These are phyloP conservation scores for Copsychus sechellarum DNA, from an alignment of 2,113 vertebrate species.

Conservation along the genomic window DNA sequence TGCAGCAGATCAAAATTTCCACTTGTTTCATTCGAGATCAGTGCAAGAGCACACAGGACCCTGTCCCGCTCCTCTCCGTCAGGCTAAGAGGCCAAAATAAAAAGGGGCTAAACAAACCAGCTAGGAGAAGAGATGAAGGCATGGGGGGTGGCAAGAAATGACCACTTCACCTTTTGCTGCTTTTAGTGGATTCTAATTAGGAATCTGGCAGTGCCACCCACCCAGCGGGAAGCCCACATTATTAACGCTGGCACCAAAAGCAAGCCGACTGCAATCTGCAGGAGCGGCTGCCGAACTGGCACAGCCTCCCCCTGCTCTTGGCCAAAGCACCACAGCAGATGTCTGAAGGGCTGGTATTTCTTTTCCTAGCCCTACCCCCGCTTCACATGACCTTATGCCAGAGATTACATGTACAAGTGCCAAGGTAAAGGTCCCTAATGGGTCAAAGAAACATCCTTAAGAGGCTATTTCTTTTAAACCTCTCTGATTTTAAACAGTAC, in stretches of 20 bases:
- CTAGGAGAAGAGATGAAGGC: background rate
- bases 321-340: conserved; percentile 70
- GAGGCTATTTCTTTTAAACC: background rate
- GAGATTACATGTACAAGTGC: conserved; percentile 46
- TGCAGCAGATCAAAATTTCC: background rate
- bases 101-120: background rate
- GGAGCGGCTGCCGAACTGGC: conserved; percentile 59
- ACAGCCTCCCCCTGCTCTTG: conserved; percentile 59
- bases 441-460: conserved; percentile 60
- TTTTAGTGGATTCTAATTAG: conserved; percentile 70
- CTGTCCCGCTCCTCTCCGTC: background rate
- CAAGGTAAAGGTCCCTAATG: conserved; percentile 66
- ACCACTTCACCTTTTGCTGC: conserved; percentile 24
- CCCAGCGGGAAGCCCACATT: conserved; percentile 65
- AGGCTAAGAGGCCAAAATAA: background rate
- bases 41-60: background rate
- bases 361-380: background rate
- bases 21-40: background rate
- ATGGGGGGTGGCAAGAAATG: background rate
- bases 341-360: conserved; percentile 55
- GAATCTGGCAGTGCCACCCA: conserved; percentile 57
- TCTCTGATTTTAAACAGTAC: background rate
- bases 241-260: conserved; percentile 65
- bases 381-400: conserved; percentile 60
- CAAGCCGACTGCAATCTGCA: conserved; percentile 52